Percentiles rank a stretch among this genome's conserved stretches.
These are phyloP conservation scores for Platycercus adscitus DNA, from an alignment of 2,113 vertebrate genomes.

Conservation along the genomic window DNA sequence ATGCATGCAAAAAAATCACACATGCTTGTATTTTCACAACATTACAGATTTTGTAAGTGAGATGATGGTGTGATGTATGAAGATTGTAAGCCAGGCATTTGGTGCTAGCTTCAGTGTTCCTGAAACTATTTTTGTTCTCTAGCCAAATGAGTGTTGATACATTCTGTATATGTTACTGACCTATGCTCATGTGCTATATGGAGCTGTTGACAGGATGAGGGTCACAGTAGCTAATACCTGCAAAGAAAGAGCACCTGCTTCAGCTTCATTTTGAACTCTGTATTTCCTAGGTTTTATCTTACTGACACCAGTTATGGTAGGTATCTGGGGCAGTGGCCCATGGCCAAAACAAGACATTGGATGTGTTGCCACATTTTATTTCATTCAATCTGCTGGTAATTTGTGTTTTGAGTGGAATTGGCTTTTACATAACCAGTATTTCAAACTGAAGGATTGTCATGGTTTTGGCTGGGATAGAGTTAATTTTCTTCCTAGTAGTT, in stretches of 20 bases:
- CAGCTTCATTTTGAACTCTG: background rate
- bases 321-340: background rate
- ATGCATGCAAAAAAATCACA: background rate
- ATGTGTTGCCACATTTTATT: background rate
- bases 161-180: rapidly evolving
- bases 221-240: background rate
- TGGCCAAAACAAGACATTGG: background rate
- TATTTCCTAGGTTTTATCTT: background rate
- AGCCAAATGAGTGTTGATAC: background rate
- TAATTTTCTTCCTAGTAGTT: background rate
- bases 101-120: background rate
- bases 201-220: background rate
- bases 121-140: background rate
- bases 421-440: background rate
- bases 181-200: background rate
- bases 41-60: background rate
- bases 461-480: background rate
- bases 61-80: background rate
- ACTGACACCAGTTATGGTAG: background rate
- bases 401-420: background rate
- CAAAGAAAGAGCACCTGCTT: background rate
- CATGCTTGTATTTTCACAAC: background rate
- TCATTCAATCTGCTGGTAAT: background rate
- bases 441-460: background rate
- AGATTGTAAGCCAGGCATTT: background rate